phyloP scores from a whole-genome alignment of 2,888 invertebrate genomes.

The Ashinkailepas kermadecensis region DNA sequence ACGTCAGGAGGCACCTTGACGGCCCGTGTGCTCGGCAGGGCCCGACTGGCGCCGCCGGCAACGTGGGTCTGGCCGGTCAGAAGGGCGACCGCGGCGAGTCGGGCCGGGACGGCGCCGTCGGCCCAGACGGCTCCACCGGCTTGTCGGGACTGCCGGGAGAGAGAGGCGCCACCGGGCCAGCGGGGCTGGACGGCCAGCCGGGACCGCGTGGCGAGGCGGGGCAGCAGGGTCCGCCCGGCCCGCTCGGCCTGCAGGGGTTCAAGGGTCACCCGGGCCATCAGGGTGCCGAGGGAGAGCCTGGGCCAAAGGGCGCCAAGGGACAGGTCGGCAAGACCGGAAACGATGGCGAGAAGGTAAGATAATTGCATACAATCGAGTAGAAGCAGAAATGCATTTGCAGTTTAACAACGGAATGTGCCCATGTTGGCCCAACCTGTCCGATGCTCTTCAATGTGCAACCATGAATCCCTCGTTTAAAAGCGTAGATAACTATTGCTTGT shows the following conservation, averaged over 20 bases:
- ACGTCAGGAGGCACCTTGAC: too few species aligned
- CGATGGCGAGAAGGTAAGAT: neutral
- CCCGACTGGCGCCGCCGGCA: neutral
- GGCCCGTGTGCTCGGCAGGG: neutral
- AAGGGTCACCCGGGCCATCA: slow-evolving; percentile 31
- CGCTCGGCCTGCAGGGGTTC: slow-evolving; percentile 30
- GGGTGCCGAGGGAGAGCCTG: slow-evolving; percentile 32
- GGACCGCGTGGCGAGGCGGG: slow-evolving; percentile 26
- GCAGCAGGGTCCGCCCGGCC: slow-evolving; percentile 33
- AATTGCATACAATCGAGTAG: too few species aligned
- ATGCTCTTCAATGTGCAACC: too few species aligned
- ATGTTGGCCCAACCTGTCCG: too few species aligned
- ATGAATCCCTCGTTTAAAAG: too few species aligned
- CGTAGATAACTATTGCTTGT: too few species aligned
- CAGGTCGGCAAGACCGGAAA: neutral
- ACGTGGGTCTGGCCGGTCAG: neutral
- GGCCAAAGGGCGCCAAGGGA: slow-evolving; percentile 32
- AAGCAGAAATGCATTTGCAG: too few species aligned
- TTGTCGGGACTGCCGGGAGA: slow-evolving; percentile 57
- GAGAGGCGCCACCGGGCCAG: slow-evolving; percentile 57
- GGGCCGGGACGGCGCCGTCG: neutral
- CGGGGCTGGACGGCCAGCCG: slow-evolving; percentile 39
- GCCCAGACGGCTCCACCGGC: slow-evolving; percentile 46
- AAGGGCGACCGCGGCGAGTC: slow-evolving; percentile 9
- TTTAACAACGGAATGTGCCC: too few species aligned